Conservation (phyloP, 2,797 vertebrate genomes). For the Triplophysa yarkandensis region DNA sequence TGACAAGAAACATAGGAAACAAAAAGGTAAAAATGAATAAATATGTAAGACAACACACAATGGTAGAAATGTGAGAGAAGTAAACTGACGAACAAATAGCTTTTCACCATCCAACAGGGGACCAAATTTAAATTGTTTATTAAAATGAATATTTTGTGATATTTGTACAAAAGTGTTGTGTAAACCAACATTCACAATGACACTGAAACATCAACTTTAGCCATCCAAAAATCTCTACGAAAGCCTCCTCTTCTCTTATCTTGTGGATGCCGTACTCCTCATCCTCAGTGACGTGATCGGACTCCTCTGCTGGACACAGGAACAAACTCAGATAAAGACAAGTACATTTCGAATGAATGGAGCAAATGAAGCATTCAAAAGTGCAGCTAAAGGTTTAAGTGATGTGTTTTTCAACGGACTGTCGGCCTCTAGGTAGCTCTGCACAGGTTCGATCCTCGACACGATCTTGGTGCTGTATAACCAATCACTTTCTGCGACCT, state of each 20-base stretch:
- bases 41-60: too few relatives aligned
- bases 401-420: constrained; percentile 70
- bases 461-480: constrained; percentile 97
- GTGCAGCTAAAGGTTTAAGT: neutral
- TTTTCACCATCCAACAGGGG: too few relatives aligned
- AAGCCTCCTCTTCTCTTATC: constrained; percentile 79
- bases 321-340: neutral
- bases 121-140: too few relatives aligned
- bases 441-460: constrained; percentile 91
- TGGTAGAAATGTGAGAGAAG: too few relatives aligned
- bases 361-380: neutral
- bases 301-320: constrained; percentile 80
- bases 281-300: constrained; percentile 88
- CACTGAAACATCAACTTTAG: constrained; percentile 1
- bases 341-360: neutral
- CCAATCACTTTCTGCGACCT: constrained; percentile 6
- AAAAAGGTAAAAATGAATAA: too few relatives aligned
- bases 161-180: neutral
- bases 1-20: too few relatives aligned
- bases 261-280: constrained; percentile 88
- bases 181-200: too few relatives aligned
- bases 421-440: constrained; percentile 82
- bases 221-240: constrained; percentile 76
- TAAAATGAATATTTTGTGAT: too few relatives aligned
- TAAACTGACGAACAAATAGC: too few relatives aligned